These are phyloP conservation scores for Sapayoa aenigma DNA, from an alignment of 2,113 vertebrate genomes.

Conservation along the genomic window DNA sequence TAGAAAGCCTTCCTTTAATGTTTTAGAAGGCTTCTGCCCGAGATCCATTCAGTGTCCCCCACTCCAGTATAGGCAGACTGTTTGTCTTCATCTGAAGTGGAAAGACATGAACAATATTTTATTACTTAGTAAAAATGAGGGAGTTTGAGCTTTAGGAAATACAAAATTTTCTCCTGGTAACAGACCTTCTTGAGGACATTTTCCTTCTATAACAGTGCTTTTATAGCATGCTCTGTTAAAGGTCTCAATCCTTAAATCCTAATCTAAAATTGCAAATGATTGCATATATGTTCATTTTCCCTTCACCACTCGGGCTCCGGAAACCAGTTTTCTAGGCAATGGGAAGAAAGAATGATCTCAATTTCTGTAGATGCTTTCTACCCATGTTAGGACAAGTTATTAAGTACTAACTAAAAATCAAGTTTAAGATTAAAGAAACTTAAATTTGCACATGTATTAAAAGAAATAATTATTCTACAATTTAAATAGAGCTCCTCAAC, in stretches of 20 bases:
- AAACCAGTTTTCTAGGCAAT: background rate
- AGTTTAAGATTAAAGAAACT: constrained; percentile 1
- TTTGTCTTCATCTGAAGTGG: background rate
- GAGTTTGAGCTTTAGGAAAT: background rate
- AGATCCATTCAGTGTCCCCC: background rate
- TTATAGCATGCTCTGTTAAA: background rate
- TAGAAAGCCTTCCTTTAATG: background rate
- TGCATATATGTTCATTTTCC: background rate
- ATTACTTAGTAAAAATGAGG: background rate
- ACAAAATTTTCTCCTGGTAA: background rate
- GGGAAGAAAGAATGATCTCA: background rate
- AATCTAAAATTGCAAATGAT: background rate
- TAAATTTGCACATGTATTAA: constrained; percentile 26
- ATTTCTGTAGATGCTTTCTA: background rate
- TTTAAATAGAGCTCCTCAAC: constrained; percentile 29
- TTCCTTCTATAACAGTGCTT: background rate
- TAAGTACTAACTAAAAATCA: background rate
- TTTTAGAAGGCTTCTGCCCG: background rate
- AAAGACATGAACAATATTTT: background rate
- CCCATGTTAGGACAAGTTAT: background rate
- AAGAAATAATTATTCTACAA: constrained; percentile 51
- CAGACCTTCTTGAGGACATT: background rate
- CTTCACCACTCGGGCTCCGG: background rate
- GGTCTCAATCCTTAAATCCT: background rate
- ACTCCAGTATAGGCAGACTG: background rate